Evolutionary conservation across 92 coral and sea anemone species (phyloP).

Genomic region (Siderastrea siderea): DNA sequence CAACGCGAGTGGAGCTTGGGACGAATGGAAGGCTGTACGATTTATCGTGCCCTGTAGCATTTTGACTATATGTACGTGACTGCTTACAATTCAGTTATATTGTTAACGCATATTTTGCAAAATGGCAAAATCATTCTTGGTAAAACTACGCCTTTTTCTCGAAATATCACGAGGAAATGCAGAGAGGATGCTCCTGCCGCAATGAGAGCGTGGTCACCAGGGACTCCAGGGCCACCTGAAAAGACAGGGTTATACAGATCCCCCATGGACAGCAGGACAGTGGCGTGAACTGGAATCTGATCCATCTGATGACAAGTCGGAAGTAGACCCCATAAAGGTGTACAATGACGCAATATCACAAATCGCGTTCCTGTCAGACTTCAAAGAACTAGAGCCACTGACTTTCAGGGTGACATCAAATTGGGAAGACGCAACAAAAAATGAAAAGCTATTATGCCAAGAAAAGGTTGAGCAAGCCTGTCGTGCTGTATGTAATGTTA

Average conservation of each 20-base stretch:
- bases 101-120: background rate
- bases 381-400: constrained; percentile 30
- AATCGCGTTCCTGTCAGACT: constrained; percentile 49
- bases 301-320: constrained; percentile 15
- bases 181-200: constrained; percentile 2
- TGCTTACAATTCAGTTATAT: no score
- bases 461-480: constrained; percentile 58
- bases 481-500: constrained; percentile 52
- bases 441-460: constrained; percentile 44
- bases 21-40: no score
- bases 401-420: constrained; percentile 41
- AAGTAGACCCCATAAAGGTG: constrained; percentile 14
- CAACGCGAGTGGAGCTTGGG: background rate
- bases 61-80: no score
- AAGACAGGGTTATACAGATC: constrained; percentile 2
- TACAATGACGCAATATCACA: constrained; percentile 55
- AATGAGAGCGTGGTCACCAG: no score
- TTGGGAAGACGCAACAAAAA: constrained; percentile 42
- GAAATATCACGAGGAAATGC: constrained; percentile 3
- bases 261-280: constrained; percentile 61
- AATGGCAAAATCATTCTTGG: background rate
- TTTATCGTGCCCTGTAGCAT: no score
- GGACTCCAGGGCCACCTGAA: constrained; percentile 34
- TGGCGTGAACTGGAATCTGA: constrained; percentile 39
- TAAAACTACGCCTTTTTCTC: background rate